These are phyloP conservation scores for Autographa gamma DNA, from an alignment of 2,888 invertebrate species.

Conservation along the genomic window DNA sequence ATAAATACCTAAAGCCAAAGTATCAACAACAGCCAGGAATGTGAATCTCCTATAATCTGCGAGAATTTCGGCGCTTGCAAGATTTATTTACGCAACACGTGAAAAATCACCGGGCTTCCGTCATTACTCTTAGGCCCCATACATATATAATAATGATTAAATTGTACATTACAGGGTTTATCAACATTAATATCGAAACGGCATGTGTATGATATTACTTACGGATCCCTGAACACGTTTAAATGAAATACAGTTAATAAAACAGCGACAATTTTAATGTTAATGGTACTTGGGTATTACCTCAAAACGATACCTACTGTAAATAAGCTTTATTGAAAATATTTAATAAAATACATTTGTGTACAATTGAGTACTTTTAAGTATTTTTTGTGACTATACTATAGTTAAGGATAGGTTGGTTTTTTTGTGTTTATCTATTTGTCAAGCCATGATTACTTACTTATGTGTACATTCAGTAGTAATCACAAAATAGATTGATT, in stretches of 20 bases:
- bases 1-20: too few species aligned
- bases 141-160: slow-evolving; percentile 1
- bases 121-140: not conserved
- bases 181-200: not conserved
- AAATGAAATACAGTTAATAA: not conserved
- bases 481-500: too few species aligned
- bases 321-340: too few species aligned
- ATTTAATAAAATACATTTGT: too few species aligned
- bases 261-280: not conserved
- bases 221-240: not conserved
- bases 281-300: not conserved
- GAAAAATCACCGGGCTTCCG: not conserved
- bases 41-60: not conserved
- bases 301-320: not conserved
- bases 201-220: not conserved
- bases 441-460: too few species aligned
- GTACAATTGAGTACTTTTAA: too few species aligned
- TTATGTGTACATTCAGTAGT: too few species aligned
- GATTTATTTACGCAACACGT: slow-evolving; percentile 5
- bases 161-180: not conserved
- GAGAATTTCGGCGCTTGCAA: not conserved
- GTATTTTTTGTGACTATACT: too few species aligned
- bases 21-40: not conserved
- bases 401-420: too few species aligned
- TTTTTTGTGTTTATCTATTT: too few species aligned